Evolutionary conservation across 1,140 invertebrate species (phyloP).

Genomic region (Tetramorium simillimum): DNA sequence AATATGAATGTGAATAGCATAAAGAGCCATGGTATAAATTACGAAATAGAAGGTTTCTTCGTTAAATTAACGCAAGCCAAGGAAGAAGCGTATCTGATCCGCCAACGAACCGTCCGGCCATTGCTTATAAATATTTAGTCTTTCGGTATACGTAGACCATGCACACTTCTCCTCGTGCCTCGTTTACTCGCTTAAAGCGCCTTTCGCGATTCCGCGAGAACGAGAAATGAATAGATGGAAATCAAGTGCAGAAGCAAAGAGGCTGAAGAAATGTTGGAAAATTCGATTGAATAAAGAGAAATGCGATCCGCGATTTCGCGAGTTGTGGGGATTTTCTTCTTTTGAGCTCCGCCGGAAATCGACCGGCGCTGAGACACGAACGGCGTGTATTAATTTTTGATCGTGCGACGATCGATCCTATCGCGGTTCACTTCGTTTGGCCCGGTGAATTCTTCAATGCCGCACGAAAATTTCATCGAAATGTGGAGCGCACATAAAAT

Average conservation of each 20-base stretch:
- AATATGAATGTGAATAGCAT: slow-evolving; percentile 8
- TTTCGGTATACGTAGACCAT: slow-evolving; percentile 25
- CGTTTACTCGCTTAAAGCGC: background rate
- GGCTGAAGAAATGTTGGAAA: slow-evolving; percentile 33
- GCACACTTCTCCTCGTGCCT: slow-evolving; percentile 22
- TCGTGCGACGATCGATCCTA: slow-evolving; percentile 67
- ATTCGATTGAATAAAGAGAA: slow-evolving; percentile 59
- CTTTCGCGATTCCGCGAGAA: slow-evolving; percentile 34
- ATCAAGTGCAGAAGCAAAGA: background rate
- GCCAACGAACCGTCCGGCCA: slow-evolving; percentile 35
- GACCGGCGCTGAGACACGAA: slow-evolving; percentile 64
- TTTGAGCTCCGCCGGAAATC: slow-evolving; percentile 64
- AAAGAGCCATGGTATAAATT: slow-evolving; percentile 11
- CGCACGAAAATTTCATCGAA: slow-evolving; percentile 50
- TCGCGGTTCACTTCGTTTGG: slow-evolving; percentile 70
- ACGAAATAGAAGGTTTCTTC: slow-evolving; percentile 22
- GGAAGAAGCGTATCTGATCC: slow-evolving; percentile 59
- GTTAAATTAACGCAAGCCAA: slow-evolving; percentile 54
- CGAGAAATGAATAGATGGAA: background rate
- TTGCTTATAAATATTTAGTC: slow-evolving; percentile 65
- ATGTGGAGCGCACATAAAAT: background rate
- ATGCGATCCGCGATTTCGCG: slow-evolving; percentile 52
- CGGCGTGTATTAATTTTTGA: slow-evolving; percentile 72
- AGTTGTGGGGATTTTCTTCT: slow-evolving; percentile 37
- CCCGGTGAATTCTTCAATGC: slow-evolving; percentile 47